Base-by-base conservation (phyloP, 2,797 vertebrate species). In the Molossus alvarezi region DNA sequence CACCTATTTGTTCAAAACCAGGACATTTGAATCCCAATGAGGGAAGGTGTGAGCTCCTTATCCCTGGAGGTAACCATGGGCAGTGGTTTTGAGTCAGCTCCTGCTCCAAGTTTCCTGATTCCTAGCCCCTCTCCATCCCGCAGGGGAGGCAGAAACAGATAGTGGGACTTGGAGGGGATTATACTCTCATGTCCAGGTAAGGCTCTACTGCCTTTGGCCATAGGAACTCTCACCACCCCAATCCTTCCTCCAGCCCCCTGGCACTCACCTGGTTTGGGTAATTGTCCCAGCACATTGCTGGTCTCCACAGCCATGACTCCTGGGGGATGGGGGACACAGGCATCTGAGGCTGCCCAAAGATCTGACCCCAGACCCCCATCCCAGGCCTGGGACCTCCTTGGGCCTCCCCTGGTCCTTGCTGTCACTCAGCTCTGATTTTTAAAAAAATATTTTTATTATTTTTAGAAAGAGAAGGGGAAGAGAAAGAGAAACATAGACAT, bases 251-350 rank as follows among this genome's bases (percentile, higher is more conserved):
- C 25, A 51, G 72, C 9, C 5, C 25, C 51, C 2, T 37, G 51
- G 15, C 75, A 93, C 99, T 98, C 97, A 99, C 99, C 99, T 99
- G 99, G 33, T 98, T 97, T 2, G 99, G 99, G 77, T 99, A 99
- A 93, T 98, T 99, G 41, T 97, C 98, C 99, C 99, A 99, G 98
- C 99, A 99, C 96, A 99, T 98, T 6, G 90, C 97, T 0, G 98
- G 98, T 86, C 99, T 98, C 99, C 99, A 99, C 96, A 99, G 97
- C 99, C 99, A 99, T 0, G 99, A 98, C 55, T 99, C 99, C 99
- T 99, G 98, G 53, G 13, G 0, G 9, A n/a, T 2, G 65, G 64
- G 64, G 29, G 9, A 65, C 2, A 93, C n/a, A 84, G 15, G 11
- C 23, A 89, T 55, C 55, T 91, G 83, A 94, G 71, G 79, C 23